A percentile compares a stretch with the other conserved stretches of the same genome.
These are phyloP conservation scores for Anser cygnoides DNA, from an alignment of 2,113 vertebrate species.

Conservation along the genomic window DNA sequence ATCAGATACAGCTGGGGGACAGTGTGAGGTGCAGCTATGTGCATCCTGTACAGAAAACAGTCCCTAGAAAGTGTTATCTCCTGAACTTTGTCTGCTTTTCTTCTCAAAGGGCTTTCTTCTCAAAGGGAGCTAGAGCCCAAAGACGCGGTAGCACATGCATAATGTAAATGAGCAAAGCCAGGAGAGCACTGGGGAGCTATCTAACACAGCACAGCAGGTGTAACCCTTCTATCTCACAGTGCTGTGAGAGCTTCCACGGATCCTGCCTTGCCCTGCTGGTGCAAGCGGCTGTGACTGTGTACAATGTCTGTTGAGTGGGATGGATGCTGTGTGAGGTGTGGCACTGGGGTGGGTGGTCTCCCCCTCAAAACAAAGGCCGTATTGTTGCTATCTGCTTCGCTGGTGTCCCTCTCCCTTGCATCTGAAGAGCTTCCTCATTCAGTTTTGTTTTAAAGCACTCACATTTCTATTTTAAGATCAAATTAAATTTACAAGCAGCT, in stretches of 20 bases:
- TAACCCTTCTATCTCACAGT: neutral
- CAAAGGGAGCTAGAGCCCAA: neutral
- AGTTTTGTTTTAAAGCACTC: neutral
- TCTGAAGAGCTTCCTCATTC: neutral
- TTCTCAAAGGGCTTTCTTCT: neutral
- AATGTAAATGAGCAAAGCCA: neutral
- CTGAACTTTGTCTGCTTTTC: neutral
- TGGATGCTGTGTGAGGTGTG: neutral
- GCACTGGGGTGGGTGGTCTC: neutral
- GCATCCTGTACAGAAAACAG: neutral
- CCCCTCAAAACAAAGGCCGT: neutral
- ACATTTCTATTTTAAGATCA: neutral
- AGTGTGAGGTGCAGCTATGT: rapidly evolving
- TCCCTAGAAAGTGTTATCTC: neutral
- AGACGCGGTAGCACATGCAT: neutral
- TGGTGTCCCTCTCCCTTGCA: rapidly evolving
- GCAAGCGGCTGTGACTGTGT: neutral
- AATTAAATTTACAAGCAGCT: neutral
- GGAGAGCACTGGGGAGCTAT: neutral
- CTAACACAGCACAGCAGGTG: neutral
- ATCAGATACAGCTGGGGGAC: neutral
- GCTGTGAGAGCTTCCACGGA: neutral
- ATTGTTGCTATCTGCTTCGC: neutral
- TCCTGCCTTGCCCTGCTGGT: neutral
- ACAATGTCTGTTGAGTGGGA: rapidly evolving